phyloP scores from a whole-genome alignment of 2,888 invertebrate genomes.

The Dendrolimus pini region DNA sequence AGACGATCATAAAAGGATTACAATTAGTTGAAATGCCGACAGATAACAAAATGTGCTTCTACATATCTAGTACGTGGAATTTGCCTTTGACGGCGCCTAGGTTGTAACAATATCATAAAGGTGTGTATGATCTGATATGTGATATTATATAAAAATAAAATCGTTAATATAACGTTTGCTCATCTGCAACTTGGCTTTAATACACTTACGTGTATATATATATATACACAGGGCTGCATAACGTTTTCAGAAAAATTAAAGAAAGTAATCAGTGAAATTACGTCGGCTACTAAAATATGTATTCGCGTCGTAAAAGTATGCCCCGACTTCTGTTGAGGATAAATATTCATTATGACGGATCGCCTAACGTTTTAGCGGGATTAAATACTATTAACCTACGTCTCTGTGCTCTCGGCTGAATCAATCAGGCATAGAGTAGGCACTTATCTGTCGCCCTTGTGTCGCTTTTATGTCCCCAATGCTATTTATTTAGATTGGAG shows the following conservation, averaged over 20 bases:
- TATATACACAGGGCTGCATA: constrained; percentile 23
- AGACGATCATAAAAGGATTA: no score
- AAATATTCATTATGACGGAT: constrained; percentile 75
- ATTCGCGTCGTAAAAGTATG: constrained; percentile 72
- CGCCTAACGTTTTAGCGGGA: constrained; percentile 71
- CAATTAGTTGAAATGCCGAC: no score
- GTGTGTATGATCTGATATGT: no score
- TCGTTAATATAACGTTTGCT: constrained; percentile 43
- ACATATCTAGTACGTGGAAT: no score
- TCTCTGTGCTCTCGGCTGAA: constrained; percentile 53
- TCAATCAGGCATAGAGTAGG: constrained; percentile 45
- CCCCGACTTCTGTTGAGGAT: constrained; percentile 64
- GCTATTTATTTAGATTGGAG: neutral
- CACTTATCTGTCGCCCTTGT: constrained; percentile 1
- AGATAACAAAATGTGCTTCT: no score
- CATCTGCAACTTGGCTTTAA: constrained; percentile 45
- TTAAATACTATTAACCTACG: constrained; percentile 66
- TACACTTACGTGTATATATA: constrained; percentile 45
- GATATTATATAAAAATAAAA: no score
- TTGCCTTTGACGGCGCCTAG: no score
- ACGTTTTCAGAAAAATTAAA: constrained; percentile 70
- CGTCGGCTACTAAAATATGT: constrained; percentile 73
- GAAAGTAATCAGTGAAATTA: constrained; percentile 74
- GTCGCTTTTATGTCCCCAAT: neutral
- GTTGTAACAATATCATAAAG: no score